Evolutionary conservation across 2,888 invertebrate species (phyloP).

Genomic region (Artemia sinica): DNA sequence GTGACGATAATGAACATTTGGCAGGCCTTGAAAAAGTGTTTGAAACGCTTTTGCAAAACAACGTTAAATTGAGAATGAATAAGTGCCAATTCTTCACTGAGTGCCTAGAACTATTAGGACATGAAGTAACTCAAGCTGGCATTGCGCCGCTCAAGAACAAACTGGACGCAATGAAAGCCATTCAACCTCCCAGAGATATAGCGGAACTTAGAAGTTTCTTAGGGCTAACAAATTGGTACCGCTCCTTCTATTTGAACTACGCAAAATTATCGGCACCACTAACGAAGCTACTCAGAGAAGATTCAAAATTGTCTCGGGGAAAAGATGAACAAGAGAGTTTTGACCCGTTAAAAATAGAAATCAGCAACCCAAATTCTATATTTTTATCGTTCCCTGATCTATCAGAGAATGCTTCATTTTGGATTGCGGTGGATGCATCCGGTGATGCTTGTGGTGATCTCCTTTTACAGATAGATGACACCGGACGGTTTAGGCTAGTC

Average conservation of each 20-base stretch:
- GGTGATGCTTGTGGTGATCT: slow-evolving; percentile 6
- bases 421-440: background rate
- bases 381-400: slow-evolving; percentile 6
- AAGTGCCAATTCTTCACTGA: slow-evolving; percentile 7
- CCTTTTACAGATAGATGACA: too few relatives aligned
- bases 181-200: background rate
- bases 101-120: slow-evolving; percentile 10
- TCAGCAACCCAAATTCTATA: slow-evolving; percentile 4
- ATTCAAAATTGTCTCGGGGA: too few relatives aligned
- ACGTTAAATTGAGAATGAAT: background rate
- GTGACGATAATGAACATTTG: slow-evolving; percentile 2
- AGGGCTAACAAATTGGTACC: background rate
- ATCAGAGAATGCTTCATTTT: background rate
- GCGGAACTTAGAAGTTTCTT: background rate
- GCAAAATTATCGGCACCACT: too few relatives aligned
- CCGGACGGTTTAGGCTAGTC: too few relatives aligned
- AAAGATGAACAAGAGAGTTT: too few relatives aligned
- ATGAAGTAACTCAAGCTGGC: background rate
- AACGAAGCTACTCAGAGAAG: too few relatives aligned
- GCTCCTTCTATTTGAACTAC: too few relatives aligned
- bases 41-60: background rate
- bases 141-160: too few relatives aligned
- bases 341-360: too few relatives aligned
- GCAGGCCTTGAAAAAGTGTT: slow-evolving; percentile 6
- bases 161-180: slow-evolving; percentile 4